Evolutionary conservation across 2,797 vertebrate species (phyloP).

Genomic region (Schizopygopsis pylzovi): DNA sequence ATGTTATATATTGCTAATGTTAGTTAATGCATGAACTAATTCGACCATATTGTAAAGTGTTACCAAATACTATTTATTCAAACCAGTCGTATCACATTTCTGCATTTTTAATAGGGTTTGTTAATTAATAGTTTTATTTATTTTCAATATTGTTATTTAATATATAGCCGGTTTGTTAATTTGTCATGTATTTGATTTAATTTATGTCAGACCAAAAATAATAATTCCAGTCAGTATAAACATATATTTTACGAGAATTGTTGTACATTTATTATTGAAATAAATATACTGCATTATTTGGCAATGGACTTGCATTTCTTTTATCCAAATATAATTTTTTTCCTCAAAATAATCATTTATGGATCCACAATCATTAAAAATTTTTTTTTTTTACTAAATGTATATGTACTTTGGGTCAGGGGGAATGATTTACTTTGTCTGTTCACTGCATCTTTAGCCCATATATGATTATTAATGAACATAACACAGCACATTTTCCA

Average conservation of each 20-base stretch:
- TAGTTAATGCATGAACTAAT: background rate
- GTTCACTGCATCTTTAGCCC: background rate
- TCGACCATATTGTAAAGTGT: background rate
- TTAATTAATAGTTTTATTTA: background rate
- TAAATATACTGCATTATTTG: background rate
- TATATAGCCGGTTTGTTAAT: background rate
- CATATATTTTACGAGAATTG: background rate
- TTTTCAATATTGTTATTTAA: background rate
- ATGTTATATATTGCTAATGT: background rate
- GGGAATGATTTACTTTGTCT: background rate
- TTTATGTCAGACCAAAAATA: background rate
- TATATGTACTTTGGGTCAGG: background rate
- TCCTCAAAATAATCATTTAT: background rate
- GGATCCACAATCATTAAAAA: background rate
- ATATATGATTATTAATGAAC: background rate
- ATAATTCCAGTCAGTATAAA: background rate
- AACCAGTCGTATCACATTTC: background rate
- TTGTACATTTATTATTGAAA: background rate
- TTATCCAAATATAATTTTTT: background rate
- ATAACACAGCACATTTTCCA: background rate
- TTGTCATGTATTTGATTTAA: background rate
- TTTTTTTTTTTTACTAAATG: background rate
- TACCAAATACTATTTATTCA: background rate
- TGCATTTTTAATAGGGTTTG: background rate
- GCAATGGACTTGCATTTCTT: background rate